Percentiles rank a stretch among this genome's conserved stretches.
phyloP scores from a whole-genome alignment of 2,113 vertebrate genomes.

The Gavia stellata region DNA sequence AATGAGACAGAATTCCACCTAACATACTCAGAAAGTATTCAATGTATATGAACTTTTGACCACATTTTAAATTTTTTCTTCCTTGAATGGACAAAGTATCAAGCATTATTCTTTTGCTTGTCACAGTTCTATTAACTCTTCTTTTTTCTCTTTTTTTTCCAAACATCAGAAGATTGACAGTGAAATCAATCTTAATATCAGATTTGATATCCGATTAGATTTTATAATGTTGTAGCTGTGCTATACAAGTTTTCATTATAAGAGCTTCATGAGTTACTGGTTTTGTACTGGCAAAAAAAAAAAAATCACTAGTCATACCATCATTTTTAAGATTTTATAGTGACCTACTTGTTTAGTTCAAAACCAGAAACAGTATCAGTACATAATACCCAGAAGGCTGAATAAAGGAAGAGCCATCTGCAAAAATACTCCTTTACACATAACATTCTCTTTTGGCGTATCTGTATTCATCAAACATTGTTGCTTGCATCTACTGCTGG shows the following conservation, averaged over 20 bases:
- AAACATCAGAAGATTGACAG: background rate
- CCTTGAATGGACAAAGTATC: background rate
- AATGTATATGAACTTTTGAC: background rate
- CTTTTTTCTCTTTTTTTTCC: background rate
- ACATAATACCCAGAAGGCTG: background rate
- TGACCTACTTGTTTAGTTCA: background rate
- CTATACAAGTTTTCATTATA: background rate
- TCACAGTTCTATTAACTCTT: background rate
- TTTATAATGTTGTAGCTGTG: background rate
- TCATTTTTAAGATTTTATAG: background rate
- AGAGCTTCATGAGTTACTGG: background rate
- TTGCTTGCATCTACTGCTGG: background rate
- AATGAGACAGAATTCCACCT: background rate
- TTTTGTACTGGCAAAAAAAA: background rate
- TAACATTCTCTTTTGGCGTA: background rate
- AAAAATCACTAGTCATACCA: background rate
- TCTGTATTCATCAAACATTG: background rate
- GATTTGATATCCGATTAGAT: background rate
- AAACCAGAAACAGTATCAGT: background rate
- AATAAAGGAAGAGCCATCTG: background rate
- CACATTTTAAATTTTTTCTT: background rate
- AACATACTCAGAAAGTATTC: background rate
- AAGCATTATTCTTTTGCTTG: background rate
- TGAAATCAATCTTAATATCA: background rate
- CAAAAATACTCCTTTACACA: background rate